phyloP scores from a whole-genome alignment of 1,140 invertebrate species.

The Trigoniulus corallinus region DNA sequence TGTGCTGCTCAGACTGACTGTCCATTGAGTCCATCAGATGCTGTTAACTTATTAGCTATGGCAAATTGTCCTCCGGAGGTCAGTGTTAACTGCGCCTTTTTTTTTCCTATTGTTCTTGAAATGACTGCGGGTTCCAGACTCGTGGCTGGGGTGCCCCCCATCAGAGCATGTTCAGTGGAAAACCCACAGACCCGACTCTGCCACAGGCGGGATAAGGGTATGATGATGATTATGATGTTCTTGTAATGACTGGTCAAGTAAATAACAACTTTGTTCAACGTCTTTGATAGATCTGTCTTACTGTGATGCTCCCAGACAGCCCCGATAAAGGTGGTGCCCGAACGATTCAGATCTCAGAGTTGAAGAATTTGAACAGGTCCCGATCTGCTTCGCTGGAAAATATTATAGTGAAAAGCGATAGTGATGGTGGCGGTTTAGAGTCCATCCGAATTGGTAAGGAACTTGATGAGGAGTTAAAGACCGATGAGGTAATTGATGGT shows the following conservation, averaged over 20 bases:
- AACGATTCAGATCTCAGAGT: not conserved
- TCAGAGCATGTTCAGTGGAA: no score
- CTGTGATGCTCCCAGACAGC: not conserved
- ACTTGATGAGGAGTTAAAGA: conserved; percentile 4
- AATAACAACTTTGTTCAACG: no score
- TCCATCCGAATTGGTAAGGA: conserved; percentile 12
- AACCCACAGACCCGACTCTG: no score
- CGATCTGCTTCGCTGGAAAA: not conserved
- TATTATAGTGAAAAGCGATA: not conserved
- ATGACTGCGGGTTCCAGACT: not conserved
- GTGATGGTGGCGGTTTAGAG: not conserved
- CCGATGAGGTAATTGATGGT: no score
- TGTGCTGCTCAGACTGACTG: conserved; percentile 5
- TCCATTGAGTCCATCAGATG: not conserved
- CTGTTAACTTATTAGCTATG: not conserved
- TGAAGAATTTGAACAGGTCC: not conserved
- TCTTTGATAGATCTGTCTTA: conserved; percentile 1
- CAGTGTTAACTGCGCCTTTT: not conserved
- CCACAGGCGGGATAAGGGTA: no score
- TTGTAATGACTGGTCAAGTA: no score
- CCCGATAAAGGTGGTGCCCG: not conserved
- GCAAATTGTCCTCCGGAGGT: not conserved
- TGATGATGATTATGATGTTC: no score
- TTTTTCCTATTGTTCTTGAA: not conserved
- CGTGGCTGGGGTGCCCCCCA: no score